Base-by-base conservation (phyloP, 2,888 invertebrate genomes). In the Mythimna vitellina region DNA sequence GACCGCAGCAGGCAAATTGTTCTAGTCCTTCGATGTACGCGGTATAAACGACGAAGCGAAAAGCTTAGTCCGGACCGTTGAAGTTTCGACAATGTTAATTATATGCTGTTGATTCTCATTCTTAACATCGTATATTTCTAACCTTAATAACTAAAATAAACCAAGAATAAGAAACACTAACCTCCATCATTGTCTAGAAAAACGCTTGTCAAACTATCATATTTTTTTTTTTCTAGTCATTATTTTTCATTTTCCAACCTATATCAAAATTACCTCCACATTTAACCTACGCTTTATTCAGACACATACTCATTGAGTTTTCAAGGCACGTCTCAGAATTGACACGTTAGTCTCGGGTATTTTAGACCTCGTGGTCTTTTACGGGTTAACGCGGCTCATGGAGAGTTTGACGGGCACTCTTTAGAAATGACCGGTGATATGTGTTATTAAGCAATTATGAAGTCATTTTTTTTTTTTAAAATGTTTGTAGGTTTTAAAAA, bases 311-410 rank as follows among this genome's bases (percentile, higher is more conserved):
- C 81, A 82, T 83, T 87, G 85, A 84, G 76, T 89, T 90, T 90
- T 87, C 88, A 71, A 71, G 78, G 88, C 92, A 92, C 92, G 92
- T 91, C 79, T 74, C 65, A 75, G 83, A 87, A 88, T 88, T 83
- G 87, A 83, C 79, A 81, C 74, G 87, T 93, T 92, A 91, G 89
- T 90, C 87, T 80, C 91, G 92, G 92, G 91, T 76, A 89, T 88
- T 85, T 81, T 54, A 74, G 73, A 78, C 75, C 75, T 66, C 77
- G 73, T 80, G 76, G 81, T 73, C 79, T 83, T 87, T 88, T 82
- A 89, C 87, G 85, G 85, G 79, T 85, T 88, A 77, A 85, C 86
- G 86, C 87, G 79, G 78, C 67, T 66, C 46, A 65, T 83, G 73
- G 81, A 83, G 79, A 76, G 58, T 20, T n/a, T 58, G 56, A 66